phyloP scores from a whole-genome alignment of 2,888 invertebrate genomes.

The Rhyacophila evoluta region DNA sequence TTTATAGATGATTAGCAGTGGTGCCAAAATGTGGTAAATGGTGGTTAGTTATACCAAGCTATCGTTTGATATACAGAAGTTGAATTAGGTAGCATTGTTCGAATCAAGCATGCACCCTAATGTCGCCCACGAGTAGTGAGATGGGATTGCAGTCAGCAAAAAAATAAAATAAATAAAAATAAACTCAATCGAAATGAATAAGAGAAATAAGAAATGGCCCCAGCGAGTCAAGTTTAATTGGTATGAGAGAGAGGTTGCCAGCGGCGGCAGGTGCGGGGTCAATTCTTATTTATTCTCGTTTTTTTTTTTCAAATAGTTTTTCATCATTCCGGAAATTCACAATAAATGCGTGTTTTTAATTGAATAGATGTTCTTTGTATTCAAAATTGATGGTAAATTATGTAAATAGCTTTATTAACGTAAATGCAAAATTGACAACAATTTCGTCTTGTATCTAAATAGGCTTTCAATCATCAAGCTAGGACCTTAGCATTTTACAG shows the following conservation, averaged over 20 bases:
- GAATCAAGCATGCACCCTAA: conserved; percentile 30
- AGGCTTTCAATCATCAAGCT: too few species aligned
- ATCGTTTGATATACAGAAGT: too few species aligned
- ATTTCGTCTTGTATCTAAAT: too few species aligned
- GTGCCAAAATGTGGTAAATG: not conserved
- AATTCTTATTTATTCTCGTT: not conserved
- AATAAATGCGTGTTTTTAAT: conserved; percentile 9
- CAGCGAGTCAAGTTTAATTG: conserved; percentile 42
- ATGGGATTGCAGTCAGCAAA: conserved; percentile 26
- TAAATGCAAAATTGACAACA: not conserved
- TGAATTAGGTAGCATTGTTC: conserved; percentile 50
- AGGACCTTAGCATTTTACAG: too few species aligned
- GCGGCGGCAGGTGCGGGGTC: conserved; percentile 23
- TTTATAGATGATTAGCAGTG: not conserved
- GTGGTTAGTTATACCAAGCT: too few species aligned
- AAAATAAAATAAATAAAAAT: not conserved
- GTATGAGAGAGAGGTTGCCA: conserved; percentile 29
- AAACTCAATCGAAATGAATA: conserved; percentile 31
- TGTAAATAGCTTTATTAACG: not conserved
- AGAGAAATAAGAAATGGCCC: conserved; percentile 39
- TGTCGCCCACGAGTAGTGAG: conserved; percentile 26
- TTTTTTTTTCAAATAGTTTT: not conserved
- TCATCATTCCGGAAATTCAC: conserved; percentile 3
- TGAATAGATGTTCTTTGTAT: not conserved
- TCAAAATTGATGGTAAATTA: not conserved